These are phyloP conservation scores for Gasteruption jaculator DNA, from an alignment of 2,888 invertebrate genomes.

Conservation along the genomic window DNA sequence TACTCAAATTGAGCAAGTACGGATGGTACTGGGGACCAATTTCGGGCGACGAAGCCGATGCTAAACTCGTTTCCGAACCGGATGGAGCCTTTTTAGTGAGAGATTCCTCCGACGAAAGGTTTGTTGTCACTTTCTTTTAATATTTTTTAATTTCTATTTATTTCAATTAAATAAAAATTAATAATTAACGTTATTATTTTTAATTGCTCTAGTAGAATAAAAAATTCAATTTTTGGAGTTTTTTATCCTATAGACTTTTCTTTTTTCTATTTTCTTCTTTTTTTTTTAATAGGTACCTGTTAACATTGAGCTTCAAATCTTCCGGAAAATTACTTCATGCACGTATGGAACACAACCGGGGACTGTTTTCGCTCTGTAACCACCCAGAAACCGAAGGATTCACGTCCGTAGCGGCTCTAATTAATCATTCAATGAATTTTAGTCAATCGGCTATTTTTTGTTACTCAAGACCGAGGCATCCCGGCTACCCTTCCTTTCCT, in stretches of 20 bases:
- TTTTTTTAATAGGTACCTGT: slow-evolving; percentile 59
- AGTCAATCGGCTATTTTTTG: slow-evolving; percentile 70
- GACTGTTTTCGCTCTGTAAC: slow-evolving; percentile 61
- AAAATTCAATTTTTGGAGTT: slow-evolving; percentile 5
- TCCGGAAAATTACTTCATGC: slow-evolving; percentile 69
- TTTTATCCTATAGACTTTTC: neutral
- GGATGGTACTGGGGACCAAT: slow-evolving; percentile 84
- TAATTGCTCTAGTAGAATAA: neutral
- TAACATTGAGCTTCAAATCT: slow-evolving; percentile 71
- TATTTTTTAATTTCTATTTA: slow-evolving; percentile 2
- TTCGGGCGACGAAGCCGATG: slow-evolving; percentile 67
- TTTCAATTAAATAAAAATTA: neutral
- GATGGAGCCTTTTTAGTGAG: slow-evolving; percentile 75
- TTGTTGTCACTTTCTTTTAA: neutral
- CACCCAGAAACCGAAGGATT: slow-evolving; percentile 56
- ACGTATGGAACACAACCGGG: slow-evolving; percentile 68
- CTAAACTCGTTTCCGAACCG: slow-evolving; percentile 63
- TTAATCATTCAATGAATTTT: slow-evolving; percentile 68
- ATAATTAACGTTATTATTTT: slow-evolving; percentile 2
- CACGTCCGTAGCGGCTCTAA: slow-evolving; percentile 65
- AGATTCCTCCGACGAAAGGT: slow-evolving; percentile 64
- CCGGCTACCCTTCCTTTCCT: slow-evolving; percentile 66
- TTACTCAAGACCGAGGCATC: slow-evolving; percentile 65
- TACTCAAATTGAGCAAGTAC: slow-evolving; percentile 42
- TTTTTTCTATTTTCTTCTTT: neutral